Evolutionary conservation across 1,140 invertebrate genomes (phyloP).

Genomic region (Lithobius niger): DNA sequence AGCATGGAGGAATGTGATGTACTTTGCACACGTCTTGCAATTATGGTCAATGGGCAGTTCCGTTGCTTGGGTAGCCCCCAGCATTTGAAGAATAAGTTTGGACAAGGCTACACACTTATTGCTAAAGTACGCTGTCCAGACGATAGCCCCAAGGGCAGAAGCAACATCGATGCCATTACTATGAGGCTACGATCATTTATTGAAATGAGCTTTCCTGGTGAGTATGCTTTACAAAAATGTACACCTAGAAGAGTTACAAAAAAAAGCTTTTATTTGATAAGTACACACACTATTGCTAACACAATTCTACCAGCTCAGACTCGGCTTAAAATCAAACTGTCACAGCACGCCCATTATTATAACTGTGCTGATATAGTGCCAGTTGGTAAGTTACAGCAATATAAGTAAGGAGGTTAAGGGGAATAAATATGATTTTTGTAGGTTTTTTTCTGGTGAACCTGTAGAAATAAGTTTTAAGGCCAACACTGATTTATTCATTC

Average conservation of each 20-base stretch:
- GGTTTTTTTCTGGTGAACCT: too few species aligned
- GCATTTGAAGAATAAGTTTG: conserved; percentile 39
- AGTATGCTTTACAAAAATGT: conserved; percentile 7
- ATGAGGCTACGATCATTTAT: conserved; percentile 7
- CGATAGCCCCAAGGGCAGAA: conserved; percentile 13
- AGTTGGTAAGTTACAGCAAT: not conserved
- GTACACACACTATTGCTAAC: too few species aligned
- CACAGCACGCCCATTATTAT: not conserved
- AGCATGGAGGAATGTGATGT: conserved; percentile 43
- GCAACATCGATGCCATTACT: not conserved
- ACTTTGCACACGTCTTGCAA: conserved; percentile 35
- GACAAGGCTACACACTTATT: conserved; percentile 38
- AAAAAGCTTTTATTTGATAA: too few species aligned
- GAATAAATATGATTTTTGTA: not conserved
- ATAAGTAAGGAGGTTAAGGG: not conserved
- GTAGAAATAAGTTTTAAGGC: too few species aligned
- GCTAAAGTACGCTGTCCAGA: conserved; percentile 24
- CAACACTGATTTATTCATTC: too few species aligned
- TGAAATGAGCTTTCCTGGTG: conserved; percentile 17
- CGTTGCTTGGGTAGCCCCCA: conserved; percentile 36
- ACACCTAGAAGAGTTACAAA: not conserved
- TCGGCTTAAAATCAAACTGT: not conserved
- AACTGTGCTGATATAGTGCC: not conserved
- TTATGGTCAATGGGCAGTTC: conserved; percentile 39
- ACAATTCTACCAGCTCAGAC: not conserved